Base-by-base conservation (phyloP, 2,888 invertebrate genomes). In the Lacanobia oleracea region DNA sequence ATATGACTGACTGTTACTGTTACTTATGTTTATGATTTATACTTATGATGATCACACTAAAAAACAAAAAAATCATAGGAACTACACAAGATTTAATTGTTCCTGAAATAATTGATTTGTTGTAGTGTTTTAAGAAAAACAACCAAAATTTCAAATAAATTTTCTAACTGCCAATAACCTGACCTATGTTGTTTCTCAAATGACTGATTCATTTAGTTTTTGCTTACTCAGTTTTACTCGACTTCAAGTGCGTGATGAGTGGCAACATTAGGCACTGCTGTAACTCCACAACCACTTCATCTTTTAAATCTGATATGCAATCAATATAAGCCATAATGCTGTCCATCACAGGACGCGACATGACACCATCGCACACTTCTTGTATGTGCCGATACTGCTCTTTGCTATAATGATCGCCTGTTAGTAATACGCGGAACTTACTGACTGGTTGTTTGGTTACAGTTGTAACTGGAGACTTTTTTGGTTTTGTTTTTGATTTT, bases 231-330 rank as follows among this genome's bases (percentile, higher is more conserved):
- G 91, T 91, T 79, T 92, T 91, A 43, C 86, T 81, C 4, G 92
- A 90, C 73, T 92, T 92, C 65, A 95, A 85, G 80, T 94, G 94
- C 1, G 93, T 92, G 59, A 94, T 91, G 40, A 97, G 90, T 0
- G 97, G 97, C 79, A 95, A 96, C 59, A 97, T 86, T 73, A 97
- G 90, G 83, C 96, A 96, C 76, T 96, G 96, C 51, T 96, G 95
- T 37, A 97, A 87, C 77, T 96, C 95, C 73, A 97, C 95, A 2
- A 97, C 84, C 5, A 93, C 90, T 61, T 93, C 92, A 27, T 88
- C 87, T 53, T 95, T 92, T 72, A 96, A 85, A 33, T 90, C 91
- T 21, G 87, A 81, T 9, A 96, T 87, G 27, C 89, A 79, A 8
- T 86, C 77, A 5, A 87, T 86, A 75, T 96, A 93, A 43, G 91